These are phyloP conservation scores for Metridium senile DNA, from an alignment of 92 coral and sea anemone species.

Conservation along the genomic window DNA sequence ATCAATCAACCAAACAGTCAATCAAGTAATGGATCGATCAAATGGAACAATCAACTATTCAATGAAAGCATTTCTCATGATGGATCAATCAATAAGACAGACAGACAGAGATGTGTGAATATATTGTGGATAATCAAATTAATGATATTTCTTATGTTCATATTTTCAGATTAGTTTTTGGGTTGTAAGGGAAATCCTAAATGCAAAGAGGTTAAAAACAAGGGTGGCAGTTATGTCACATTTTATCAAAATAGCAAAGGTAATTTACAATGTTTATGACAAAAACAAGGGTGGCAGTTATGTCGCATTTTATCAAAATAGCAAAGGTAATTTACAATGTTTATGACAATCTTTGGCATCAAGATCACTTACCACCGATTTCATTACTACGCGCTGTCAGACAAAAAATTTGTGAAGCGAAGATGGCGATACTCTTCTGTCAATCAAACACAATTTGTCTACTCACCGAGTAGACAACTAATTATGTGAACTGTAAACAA, in stretches of 20 bases:
- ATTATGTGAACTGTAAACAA: too few relatives aligned
- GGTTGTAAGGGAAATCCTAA: slow-evolving; percentile 94
- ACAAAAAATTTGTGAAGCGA: too few relatives aligned
- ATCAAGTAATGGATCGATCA: background rate
- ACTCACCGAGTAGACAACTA: too few relatives aligned
- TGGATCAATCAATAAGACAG: background rate
- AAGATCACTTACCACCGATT: background rate
- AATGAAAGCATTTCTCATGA: too few relatives aligned
- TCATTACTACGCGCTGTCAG: too few relatives aligned
- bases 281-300: slow-evolving; percentile 86
- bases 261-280: slow-evolving; percentile 25
- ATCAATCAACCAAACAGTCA: background rate
- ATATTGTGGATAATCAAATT: background rate
- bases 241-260: slow-evolving; percentile 95
- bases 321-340: slow-evolving; percentile 93
- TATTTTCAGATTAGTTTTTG: slow-evolving; percentile 97
- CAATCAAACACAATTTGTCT: too few relatives aligned
- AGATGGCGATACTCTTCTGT: too few relatives aligned
- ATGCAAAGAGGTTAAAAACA: slow-evolving; percentile 84
- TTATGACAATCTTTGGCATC: background rate
- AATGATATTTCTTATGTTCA: too few relatives aligned
- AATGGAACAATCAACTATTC: background rate
- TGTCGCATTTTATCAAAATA: slow-evolving; percentile 86
- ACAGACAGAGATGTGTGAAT: background rate
- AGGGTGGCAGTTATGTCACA: slow-evolving; percentile 89